Evolutionary conservation across 2,797 vertebrate species (phyloP), one percentile per base, ranked within the genome.

Genomic region (Molossus alvarezi): DNA sequence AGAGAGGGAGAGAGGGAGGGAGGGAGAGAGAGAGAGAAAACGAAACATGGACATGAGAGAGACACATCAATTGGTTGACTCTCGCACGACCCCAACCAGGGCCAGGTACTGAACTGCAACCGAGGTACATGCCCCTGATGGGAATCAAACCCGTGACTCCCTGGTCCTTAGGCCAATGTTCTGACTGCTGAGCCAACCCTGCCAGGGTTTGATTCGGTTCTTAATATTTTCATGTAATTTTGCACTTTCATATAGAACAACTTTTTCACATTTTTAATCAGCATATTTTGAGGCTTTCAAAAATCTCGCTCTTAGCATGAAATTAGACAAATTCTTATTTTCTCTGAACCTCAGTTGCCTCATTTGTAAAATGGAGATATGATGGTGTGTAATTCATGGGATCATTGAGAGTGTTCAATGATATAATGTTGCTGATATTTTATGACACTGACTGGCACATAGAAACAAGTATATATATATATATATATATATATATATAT

Each of bases 221-320:
- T 83, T 57, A 91, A 51, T 69, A 69, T 58, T 80, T 75, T 69
- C 13, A 37, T 71, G 5, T 60, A 64, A 58, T 67, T 81, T 91
- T 91, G 18, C 0, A n/a, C n/a, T 71, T 90, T 86, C 15, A 55
- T 53, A 13, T 6, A 84, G n/a, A 80, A 69, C 10, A 64, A 21
- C 2, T 55, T 85, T 67, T 62, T 29, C 20, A 77, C 5, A 60
- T 80, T 80, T 83, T 55, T 25, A 55, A 4, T 11, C 27, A 65
- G 62, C 86, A 72, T 89, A 71, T 71, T 89, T 67, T 51, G n/a
- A 88, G n/a, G 5, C 8, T 96, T 81, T 75, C 6, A 67, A 53
- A 83, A 25, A 88, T 51, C 27, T 60, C 6, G 10, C 20, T 88
- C 0, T 62, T 64, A 75, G 18, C 25, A 67, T 48, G 48, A 79